Conservation (phyloP, 2,113 vertebrate species). For the Guaruba guarouba region DNA sequence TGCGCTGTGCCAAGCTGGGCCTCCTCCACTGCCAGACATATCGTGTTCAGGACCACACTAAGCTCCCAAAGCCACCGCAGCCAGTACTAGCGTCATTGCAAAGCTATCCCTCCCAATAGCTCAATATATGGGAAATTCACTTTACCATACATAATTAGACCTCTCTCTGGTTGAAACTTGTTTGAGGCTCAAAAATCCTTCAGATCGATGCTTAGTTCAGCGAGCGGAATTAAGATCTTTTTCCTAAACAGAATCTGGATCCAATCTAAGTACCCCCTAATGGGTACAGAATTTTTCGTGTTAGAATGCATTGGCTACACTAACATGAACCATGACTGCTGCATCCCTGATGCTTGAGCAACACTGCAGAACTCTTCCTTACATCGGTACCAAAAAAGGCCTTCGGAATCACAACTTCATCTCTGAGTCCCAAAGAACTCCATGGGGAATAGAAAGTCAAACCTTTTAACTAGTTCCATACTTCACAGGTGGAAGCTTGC, state of each 20-base stretch:
- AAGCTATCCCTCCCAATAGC: not conserved
- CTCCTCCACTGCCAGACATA: not conserved
- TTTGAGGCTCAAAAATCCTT: not conserved
- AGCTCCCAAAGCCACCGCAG: not conserved
- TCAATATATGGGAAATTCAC: not conserved
- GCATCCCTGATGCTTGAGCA: not conserved
- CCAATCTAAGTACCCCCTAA: not conserved
- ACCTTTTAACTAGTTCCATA: not conserved
- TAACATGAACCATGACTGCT: not conserved
- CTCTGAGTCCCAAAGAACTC: not conserved
- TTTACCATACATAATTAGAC: fast-evolving
- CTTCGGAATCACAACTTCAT: not conserved
- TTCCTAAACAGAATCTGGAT: slow-evolving; percentile 33
- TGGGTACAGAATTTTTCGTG: not conserved
- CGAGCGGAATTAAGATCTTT: not conserved
- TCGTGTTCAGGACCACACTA: fast-evolving
- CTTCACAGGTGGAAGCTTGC: slow-evolving; percentile 20
- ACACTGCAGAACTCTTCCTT: not conserved
- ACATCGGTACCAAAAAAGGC: slow-evolving; percentile 36
- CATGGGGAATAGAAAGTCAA: not conserved
- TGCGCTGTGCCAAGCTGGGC: not conserved
- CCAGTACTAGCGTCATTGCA: not conserved
- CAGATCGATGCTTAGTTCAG: not conserved
- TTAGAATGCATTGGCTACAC: not conserved
- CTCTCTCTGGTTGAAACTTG: not conserved